Base-by-base conservation (phyloP, 2,113 vertebrate species). In the Turdus rufiventris region DNA sequence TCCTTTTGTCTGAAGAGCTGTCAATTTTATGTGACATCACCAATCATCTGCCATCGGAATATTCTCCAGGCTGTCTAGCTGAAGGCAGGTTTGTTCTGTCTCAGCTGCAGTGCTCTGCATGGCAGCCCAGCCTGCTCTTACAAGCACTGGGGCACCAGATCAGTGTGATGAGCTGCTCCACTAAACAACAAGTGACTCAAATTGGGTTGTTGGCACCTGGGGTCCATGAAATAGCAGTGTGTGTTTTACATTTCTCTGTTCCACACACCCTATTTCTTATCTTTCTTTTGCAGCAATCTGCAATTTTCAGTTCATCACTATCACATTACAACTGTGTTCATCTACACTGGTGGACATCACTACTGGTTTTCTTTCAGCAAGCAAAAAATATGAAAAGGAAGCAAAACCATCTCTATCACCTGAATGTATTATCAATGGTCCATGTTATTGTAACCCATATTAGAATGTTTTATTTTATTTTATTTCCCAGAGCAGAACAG, bases 21-120 rank as follows among this genome's bases (percentile, higher is more conserved):
- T 95, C 94, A 96, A 89, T 96, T 96, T 83, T 80, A 88, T 14
- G 82, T 96, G 94, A 85, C 95, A 95, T 96, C 92, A 96, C 95
- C 94, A 85, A 96, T 95, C 95, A 94, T 21, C 87, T 95, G 91
- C 91, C 85, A 91, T 14, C 89, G 91, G 3, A 93, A 71, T 87
- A 12, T 53, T 82, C 78, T 96, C 81, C 2, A 60, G 78, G 71
- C 87, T 94, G 89, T 77, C 85, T 94, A 23, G 58, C 83, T 92
- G 73, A 90, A 88, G 80, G 77, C 86, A 91, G 81, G 51, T n/a
- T 61, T 40, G 18, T 12, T 94, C 47, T 43, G 43, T 53, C 85
- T 48, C 14, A 81, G 91, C 74, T 80, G 74, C 7, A 62, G 91
- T 4, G 19, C 58, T 23, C 43, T 78, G 74, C 57, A 12, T 14